These are phyloP conservation scores for Ophion obscuratus DNA, from an alignment of 2,888 invertebrate species.

Conservation along the genomic window DNA sequence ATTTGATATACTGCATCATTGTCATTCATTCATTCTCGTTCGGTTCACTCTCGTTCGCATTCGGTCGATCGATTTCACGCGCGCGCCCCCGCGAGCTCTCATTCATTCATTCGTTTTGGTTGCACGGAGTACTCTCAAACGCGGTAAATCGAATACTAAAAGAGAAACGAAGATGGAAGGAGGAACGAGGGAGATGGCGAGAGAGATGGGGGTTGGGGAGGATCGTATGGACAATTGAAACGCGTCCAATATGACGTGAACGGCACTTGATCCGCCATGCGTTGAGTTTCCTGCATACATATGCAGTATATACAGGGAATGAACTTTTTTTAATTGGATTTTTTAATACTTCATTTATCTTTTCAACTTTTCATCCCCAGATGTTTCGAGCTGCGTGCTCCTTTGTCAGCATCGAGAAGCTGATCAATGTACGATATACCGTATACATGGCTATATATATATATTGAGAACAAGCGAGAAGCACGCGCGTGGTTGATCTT, in stretches of 20 bases:
- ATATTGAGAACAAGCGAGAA: constrained; percentile 16
- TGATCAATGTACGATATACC: constrained; percentile 31
- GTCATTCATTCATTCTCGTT: constrained; percentile 75
- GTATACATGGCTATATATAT: not conserved
- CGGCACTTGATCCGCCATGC: constrained; percentile 33
- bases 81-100: constrained; percentile 46
- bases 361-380: constrained; percentile 12
- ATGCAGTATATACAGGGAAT: not conserved
- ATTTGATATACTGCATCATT: constrained; percentile 78
- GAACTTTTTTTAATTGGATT: constrained; percentile 5
- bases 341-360: constrained; percentile 8
- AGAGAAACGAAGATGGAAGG: constrained; percentile 41
- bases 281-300: constrained; percentile 24
- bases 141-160: constrained; percentile 46
- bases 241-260: constrained; percentile 39
- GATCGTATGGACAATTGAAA: constrained; percentile 37
- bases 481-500: constrained; percentile 29
- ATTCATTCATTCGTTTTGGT: constrained; percentile 70
- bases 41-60: constrained; percentile 65
- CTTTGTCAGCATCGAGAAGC: constrained; percentile 25
- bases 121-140: constrained; percentile 31
- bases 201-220: constrained; percentile 1
- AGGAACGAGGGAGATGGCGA: constrained; percentile 24
- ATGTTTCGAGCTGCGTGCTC: constrained; percentile 2
- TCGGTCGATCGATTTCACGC: constrained; percentile 57